Evolutionary conservation across 2,797 vertebrate species (phyloP).

Genomic region (Oreonectes daqikongensis): DNA sequence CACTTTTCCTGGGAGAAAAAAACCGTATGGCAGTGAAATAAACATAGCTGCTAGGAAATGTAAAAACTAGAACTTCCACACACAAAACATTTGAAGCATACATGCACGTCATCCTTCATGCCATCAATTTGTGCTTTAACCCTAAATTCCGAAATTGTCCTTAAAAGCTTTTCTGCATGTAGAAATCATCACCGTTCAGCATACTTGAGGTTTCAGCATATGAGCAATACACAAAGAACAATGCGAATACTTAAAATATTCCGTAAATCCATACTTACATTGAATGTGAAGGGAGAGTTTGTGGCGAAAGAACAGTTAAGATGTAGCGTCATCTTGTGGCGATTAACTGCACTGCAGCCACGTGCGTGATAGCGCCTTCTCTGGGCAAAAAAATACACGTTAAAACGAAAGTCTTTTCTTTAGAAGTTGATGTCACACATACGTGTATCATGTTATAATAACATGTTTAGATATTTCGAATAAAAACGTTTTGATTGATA

Average conservation of each 20-base stretch:
- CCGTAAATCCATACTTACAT: neutral
- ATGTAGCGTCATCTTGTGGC: conserved; percentile 72
- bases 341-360: neutral
- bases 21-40: neutral
- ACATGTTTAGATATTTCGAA: too few species aligned
- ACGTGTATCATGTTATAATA: neutral
- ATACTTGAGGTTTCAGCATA: neutral
- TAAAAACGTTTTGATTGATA: too few species aligned
- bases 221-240: conserved; percentile 3
- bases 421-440: neutral
- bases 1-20: neutral
- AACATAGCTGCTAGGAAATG: neutral
- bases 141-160: neutral
- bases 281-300: neutral
- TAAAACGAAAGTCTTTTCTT: too few species aligned
- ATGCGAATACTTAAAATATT: neutral
- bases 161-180: neutral
- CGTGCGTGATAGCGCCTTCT: neutral
- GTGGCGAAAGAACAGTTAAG: neutral
- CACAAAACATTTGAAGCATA: neutral
- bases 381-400: neutral
- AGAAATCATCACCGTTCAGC: too few species aligned
- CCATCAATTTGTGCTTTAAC: too few species aligned
- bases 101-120: too few species aligned
- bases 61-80: neutral